These are phyloP conservation scores for Eledona agricola DNA, from an alignment of 2,888 invertebrate species.

Conservation along the genomic window DNA sequence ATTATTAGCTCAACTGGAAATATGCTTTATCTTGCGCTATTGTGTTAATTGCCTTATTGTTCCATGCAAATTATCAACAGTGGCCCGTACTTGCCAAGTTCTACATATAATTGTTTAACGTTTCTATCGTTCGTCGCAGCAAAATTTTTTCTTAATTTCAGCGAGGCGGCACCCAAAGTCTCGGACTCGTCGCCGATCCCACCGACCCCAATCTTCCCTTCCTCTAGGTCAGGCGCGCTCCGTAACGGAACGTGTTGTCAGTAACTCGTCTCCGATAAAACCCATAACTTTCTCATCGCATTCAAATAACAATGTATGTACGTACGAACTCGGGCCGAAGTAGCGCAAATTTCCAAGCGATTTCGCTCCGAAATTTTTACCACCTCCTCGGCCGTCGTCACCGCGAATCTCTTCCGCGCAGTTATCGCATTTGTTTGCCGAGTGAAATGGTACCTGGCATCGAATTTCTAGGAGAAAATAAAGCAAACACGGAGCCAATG, in stretches of 20 bases:
- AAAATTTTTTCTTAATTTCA: no score
- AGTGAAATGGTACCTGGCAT: slow-evolving; percentile 23
- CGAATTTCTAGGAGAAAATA: slow-evolving; percentile 26
- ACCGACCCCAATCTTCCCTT: slow-evolving; percentile 9
- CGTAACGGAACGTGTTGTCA: slow-evolving; percentile 24
- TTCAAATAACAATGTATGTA: slow-evolving; percentile 22
- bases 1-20: no score
- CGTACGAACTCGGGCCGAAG: slow-evolving; percentile 10
- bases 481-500: slow-evolving; percentile 20
- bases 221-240: slow-evolving; percentile 13
- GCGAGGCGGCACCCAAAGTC: no score
- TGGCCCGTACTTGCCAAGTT: no score
- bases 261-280: slow-evolving; percentile 3
- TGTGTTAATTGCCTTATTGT: no score
- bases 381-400: no score
- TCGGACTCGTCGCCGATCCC: no score
- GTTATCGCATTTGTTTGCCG: slow-evolving; percentile 1
- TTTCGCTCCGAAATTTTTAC: no score
- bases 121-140: no score
- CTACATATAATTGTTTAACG: no score
- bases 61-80: no score
- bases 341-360: slow-evolving; percentile 27
- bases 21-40: no score
- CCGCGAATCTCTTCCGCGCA: slow-evolving; percentile 1
- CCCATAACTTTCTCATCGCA: slow-evolving; percentile 26